These are phyloP conservation scores for Eumaeus atala DNA, from an alignment of 1,140 invertebrate genomes.

Conservation along the genomic window DNA sequence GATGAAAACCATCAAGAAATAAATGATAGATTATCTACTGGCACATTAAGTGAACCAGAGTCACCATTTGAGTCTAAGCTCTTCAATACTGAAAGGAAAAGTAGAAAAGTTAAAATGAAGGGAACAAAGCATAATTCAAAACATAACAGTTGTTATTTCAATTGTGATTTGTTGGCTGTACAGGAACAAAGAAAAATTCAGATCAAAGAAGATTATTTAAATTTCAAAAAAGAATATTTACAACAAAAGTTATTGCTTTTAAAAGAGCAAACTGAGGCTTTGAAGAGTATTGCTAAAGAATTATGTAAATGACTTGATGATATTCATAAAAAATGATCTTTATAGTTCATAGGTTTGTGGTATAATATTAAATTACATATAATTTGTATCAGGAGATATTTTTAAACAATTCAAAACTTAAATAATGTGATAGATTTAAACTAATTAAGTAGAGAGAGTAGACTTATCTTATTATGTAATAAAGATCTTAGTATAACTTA, in stretches of 20 bases:
- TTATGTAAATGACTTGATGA: constrained; percentile 32
- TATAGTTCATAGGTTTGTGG: not conserved
- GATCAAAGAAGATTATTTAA: constrained; percentile 59
- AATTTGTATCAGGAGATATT: not conserved
- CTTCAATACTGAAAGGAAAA: constrained; percentile 29
- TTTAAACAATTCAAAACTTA: not conserved
- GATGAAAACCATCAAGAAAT: constrained; percentile 38
- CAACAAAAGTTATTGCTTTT: constrained; percentile 54
- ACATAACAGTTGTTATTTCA: constrained; percentile 47
- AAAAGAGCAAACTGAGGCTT: constrained; percentile 58
- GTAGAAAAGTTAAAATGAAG: constrained; percentile 33
- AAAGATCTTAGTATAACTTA: too few species aligned
- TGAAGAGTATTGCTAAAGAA: constrained; percentile 58
- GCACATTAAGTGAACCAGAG: constrained; percentile 44
- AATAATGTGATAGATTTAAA: not conserved
- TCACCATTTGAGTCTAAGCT: constrained; percentile 47
- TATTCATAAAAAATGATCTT: not conserved
- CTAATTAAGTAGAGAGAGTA: too few species aligned
- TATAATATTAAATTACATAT: not conserved
- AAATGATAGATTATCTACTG: constrained; percentile 31
- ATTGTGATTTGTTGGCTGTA: constrained; percentile 49
- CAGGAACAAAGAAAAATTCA: constrained; percentile 53
- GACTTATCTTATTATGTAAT: too few species aligned
- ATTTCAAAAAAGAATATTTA: constrained; percentile 63
- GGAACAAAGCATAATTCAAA: constrained; percentile 32